Conservation (phyloP, 2,113 vertebrate genomes). For the Eulemur rufifrons region DNA sequence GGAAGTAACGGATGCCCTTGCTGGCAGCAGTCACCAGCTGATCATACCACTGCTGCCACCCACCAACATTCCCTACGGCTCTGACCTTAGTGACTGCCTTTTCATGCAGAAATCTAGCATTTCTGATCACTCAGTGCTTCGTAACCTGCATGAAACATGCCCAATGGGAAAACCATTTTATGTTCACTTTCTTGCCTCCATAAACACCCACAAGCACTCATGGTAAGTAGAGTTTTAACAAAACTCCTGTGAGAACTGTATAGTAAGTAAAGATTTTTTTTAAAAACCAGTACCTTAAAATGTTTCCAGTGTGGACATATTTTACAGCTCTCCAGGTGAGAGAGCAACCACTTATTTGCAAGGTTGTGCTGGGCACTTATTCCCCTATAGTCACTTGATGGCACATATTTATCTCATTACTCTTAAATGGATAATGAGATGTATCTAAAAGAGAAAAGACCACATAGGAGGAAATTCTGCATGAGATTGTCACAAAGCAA, state of each 20-base stretch:
- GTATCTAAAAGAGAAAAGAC: constrained; percentile 56
- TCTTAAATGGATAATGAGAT: constrained; percentile 68
- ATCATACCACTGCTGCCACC: not conserved
- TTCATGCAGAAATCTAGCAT: not conserved
- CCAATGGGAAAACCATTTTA: not conserved
- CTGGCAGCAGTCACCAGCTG: not conserved
- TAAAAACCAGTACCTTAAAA: constrained; percentile 22
- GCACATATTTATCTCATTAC: constrained; percentile 71
- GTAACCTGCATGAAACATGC: not conserved
- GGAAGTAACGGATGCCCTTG: not conserved
- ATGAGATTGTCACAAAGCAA: constrained; percentile 54
- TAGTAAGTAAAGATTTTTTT: constrained; percentile 18
- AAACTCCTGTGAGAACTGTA: constrained; percentile 40
- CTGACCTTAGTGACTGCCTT: not conserved
- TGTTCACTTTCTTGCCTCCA: constrained; percentile 20
- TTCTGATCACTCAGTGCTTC: not conserved
- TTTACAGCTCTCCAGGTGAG: constrained; percentile 61
- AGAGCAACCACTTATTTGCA: constrained; percentile 70
- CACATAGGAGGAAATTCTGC: constrained; percentile 64
- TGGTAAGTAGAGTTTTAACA: constrained; percentile 57
- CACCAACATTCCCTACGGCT: not conserved
- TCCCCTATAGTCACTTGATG: constrained; percentile 56
- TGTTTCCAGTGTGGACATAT: constrained; percentile 47
- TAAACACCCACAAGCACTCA: not conserved
- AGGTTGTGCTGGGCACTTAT: constrained; percentile 56